These are phyloP conservation scores for Sclerodermus sp. DNA, from an alignment of 2,888 invertebrate species.

Conservation along the genomic window DNA sequence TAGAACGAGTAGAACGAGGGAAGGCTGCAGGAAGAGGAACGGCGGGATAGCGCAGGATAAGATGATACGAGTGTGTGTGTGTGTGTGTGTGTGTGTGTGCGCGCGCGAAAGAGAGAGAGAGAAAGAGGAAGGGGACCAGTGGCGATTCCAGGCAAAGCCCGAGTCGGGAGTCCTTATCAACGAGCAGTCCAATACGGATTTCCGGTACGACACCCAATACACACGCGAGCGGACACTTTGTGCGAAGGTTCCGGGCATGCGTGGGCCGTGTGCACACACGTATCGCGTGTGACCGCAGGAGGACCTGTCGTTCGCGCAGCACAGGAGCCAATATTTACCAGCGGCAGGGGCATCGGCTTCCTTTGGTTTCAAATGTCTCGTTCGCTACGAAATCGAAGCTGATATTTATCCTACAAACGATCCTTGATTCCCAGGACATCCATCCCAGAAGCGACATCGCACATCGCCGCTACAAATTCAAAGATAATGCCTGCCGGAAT, in stretches of 20 bases:
- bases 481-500: too few species aligned
- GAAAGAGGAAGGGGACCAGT: neutral
- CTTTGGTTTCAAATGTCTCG: slow-evolving; percentile 13
- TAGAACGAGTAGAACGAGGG: too few species aligned
- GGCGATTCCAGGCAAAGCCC: neutral
- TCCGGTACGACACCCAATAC: slow-evolving; percentile 16
- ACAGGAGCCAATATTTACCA: slow-evolving; percentile 26
- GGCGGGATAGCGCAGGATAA: too few species aligned
- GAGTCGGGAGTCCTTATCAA: slow-evolving; percentile 10
- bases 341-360: slow-evolving; percentile 26
- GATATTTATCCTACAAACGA: slow-evolving; percentile 20
- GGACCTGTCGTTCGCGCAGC: slow-evolving; percentile 1
- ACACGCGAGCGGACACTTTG: slow-evolving; percentile 12
- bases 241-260: too few species aligned
- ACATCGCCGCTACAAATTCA: too few species aligned
- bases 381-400: neutral
- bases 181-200: slow-evolving; percentile 14
- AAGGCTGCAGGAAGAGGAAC: too few species aligned
- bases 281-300: neutral
- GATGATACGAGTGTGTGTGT: too few species aligned
- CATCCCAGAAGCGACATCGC: too few species aligned
- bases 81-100: too few species aligned
- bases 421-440: too few species aligned
- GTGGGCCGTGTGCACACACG: neutral
- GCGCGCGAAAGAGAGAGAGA: too few species aligned